phyloP scores from a whole-genome alignment of 2,888 invertebrate species.

The Himalopsyche tibetana region DNA sequence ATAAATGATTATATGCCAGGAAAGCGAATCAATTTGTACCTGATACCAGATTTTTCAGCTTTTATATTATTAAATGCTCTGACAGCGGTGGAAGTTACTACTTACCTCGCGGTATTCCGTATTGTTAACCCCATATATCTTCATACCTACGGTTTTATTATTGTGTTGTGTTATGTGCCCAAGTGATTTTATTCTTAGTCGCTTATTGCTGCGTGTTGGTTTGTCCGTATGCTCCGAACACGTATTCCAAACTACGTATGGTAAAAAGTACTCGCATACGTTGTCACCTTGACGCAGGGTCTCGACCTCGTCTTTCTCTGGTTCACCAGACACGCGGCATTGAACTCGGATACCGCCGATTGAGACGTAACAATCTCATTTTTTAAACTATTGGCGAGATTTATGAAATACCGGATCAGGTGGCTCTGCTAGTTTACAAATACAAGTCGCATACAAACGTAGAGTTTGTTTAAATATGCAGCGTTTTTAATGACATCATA shows the following conservation, averaged over 20 bases:
- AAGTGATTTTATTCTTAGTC: constrained; percentile 1
- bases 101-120: no score
- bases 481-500: neutral
- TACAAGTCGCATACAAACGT: no score
- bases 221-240: neutral
- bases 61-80: no score
- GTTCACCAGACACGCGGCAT: constrained; percentile 36
- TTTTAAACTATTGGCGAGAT: neutral
- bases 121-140: neutral
- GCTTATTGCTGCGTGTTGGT: neutral
- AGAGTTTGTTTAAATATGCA: no score
- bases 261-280: constrained; percentile 7
- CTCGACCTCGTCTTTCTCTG: constrained; percentile 42
- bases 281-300: constrained; percentile 31
- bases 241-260: neutral
- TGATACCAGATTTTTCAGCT: no score
- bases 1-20: no score
- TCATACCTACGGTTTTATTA: no score
- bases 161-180: no score
- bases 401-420: neutral
- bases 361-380: constrained; percentile 6
- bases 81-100: no score
- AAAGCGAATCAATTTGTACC: no score
- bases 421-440: neutral
- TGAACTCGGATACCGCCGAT: constrained; percentile 11